Percentiles rank a stretch among this genome's conserved stretches.
Conservation (phyloP, 2,888 invertebrate genomes). For the Microplitis deprimator region DNA sequence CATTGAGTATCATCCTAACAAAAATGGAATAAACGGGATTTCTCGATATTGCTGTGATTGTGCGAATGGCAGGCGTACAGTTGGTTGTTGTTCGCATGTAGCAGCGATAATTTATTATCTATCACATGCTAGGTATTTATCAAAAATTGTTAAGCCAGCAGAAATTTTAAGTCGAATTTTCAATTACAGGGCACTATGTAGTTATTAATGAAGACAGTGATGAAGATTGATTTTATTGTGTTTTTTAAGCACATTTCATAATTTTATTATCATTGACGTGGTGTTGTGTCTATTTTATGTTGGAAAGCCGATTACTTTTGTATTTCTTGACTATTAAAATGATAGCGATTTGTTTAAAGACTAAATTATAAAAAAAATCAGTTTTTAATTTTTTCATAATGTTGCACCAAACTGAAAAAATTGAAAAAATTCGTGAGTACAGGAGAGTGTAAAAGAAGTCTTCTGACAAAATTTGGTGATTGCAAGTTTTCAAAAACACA, state of each 20-base stretch:
- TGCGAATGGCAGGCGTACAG: conserved; percentile 46
- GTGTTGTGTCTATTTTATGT: too few relatives aligned
- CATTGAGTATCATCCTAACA: conserved; percentile 41
- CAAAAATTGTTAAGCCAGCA: conserved; percentile 47
- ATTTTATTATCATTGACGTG: too few relatives aligned
- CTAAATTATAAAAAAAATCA: not conserved
- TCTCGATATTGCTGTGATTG: conserved; percentile 46
- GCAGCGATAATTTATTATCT: conserved; percentile 47
- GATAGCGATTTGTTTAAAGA: not conserved
- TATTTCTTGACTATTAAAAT: too few relatives aligned
- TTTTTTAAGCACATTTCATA: too few relatives aligned
- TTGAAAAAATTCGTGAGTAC: not conserved
- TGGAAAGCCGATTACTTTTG: too few relatives aligned
- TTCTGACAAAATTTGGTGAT: not conserved
- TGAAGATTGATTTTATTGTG: too few relatives aligned
- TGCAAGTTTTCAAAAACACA: not conserved
- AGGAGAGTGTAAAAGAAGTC: not conserved
- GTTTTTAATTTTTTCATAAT: not conserved
- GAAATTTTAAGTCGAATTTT: conserved; percentile 42
- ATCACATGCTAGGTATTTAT: conserved; percentile 47
- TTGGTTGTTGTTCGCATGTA: conserved; percentile 50
- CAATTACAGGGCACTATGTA: conserved; percentile 27
- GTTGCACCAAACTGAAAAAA: not conserved
- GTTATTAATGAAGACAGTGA: conserved; percentile 47
- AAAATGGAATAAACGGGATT: conserved; percentile 36